Conservation (phyloP, 2,888 invertebrate genomes). For the Brachyopa scutellaris region DNA sequence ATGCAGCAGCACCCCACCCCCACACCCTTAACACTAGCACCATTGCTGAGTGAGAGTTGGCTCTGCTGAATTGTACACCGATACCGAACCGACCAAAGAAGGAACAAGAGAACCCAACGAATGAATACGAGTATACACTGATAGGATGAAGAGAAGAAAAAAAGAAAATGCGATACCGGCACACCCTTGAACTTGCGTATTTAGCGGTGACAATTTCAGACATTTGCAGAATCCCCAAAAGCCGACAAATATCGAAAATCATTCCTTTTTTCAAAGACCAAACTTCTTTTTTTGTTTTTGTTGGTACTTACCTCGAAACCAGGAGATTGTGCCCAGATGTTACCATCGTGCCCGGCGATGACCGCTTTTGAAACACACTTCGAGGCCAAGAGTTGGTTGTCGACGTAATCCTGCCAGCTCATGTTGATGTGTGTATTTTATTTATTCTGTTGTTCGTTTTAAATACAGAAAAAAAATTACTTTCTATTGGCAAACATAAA, state of each 20-base stretch:
- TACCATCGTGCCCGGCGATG: slow-evolving; percentile 97
- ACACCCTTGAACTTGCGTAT: slow-evolving; percentile 81
- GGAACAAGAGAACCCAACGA: slow-evolving; percentile 38
- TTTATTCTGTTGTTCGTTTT: slow-evolving; percentile 66
- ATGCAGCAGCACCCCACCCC: no score
- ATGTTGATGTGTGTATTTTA: slow-evolving; percentile 83
- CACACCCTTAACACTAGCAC: slow-evolving; percentile 53
- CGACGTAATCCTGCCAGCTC: slow-evolving; percentile 99
- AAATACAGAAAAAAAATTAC: slow-evolving; percentile 59
- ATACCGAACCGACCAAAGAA: slow-evolving; percentile 30
- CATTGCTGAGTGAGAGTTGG: slow-evolving; percentile 8
- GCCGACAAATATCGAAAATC: neutral
- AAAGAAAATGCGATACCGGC: slow-evolving; percentile 72
- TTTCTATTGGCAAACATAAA: slow-evolving; percentile 38
- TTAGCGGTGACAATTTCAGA: slow-evolving; percentile 53
- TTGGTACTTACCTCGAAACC: slow-evolving; percentile 94
- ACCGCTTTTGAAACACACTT: slow-evolving; percentile 97
- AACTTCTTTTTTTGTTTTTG: no score
- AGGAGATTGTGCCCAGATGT: slow-evolving; percentile 96
- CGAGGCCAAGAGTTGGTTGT: slow-evolving; percentile 97
- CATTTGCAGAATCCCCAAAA: slow-evolving; percentile 9
- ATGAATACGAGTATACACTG: slow-evolving; percentile 49
- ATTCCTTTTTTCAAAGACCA: slow-evolving; percentile 5
- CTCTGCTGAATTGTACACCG: slow-evolving; percentile 5
- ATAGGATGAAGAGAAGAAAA: slow-evolving; percentile 19